A percentile compares a stretch with the other conserved stretches of the same genome.
These are phyloP conservation scores for Leptobrachium ailaonicum DNA, from an alignment of 2,113 vertebrate genomes.

Conservation along the genomic window DNA sequence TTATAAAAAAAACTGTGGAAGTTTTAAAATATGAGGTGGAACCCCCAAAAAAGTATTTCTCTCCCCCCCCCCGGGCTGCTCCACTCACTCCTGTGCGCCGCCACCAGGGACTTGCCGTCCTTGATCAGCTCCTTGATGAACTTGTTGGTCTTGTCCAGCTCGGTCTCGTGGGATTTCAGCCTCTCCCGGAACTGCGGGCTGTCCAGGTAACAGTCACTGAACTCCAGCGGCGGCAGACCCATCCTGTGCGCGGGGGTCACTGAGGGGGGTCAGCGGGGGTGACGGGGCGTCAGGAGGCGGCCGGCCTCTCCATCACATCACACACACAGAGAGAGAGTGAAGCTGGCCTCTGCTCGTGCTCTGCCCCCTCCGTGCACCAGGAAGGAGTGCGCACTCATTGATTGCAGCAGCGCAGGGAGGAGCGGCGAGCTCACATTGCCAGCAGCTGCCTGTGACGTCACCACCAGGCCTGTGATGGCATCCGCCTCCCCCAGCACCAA, in stretches of 20 bases:
- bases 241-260: constrained; percentile 60
- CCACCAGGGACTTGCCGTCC: constrained; percentile 89
- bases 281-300: neutral
- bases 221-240: constrained; percentile 93
- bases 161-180: constrained; percentile 90
- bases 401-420: constrained; percentile 28
- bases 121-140: constrained; percentile 98
- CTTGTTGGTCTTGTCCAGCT: constrained; percentile 98
- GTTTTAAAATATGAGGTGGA: too few species aligned
- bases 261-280: too few species aligned
- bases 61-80: too few species aligned
- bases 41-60: too few species aligned
- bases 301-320: neutral
- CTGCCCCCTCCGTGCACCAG: neutral
- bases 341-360: neutral
- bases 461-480: constrained; percentile 31
- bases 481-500: constrained; percentile 13
- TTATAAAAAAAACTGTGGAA: too few species aligned
- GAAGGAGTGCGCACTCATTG: constrained; percentile 12
- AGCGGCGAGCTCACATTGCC: neutral
- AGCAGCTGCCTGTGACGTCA: constrained; percentile 12
- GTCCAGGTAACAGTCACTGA: constrained; percentile 95
- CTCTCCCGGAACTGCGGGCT: constrained; percentile 92
- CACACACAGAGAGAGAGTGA: too few species aligned
- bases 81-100: constrained; percentile 88